phyloP scores from a whole-genome alignment of 1,140 invertebrate genomes.

The Chironomus striatipennis region DNA sequence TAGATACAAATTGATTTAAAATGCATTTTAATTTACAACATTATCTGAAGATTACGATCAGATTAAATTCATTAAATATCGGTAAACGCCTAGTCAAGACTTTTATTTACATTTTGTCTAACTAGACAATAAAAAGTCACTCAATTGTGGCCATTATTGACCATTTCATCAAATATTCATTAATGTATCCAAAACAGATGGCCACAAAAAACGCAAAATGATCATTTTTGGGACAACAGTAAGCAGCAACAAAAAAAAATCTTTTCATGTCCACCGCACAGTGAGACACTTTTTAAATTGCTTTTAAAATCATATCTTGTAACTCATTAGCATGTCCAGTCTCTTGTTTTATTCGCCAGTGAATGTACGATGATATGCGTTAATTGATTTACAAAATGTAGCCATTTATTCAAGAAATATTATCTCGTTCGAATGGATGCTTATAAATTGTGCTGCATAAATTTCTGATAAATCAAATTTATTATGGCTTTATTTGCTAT shows the following conservation, averaged over 20 bases:
- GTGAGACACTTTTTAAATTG: background rate
- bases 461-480: no score
- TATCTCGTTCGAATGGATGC: no score
- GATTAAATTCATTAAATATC: background rate
- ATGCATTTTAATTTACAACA: constrained; percentile 14
- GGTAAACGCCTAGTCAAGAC: background rate
- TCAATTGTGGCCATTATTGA: background rate
- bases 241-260: background rate
- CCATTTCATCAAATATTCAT: background rate
- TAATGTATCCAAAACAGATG: background rate
- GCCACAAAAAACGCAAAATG: no score
- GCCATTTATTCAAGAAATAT: no score
- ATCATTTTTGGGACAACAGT: no score
- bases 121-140: background rate
- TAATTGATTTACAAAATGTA: background rate
- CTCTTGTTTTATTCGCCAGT: background rate
- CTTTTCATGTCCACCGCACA: background rate
- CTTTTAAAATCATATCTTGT: no score
- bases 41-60: constrained; percentile 1
- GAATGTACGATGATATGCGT: background rate
- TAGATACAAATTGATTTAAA: background rate
- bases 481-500: no score
- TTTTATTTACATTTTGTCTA: background rate
- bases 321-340: background rate
- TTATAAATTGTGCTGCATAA: no score